Base-by-base conservation (phyloP, 2,888 invertebrate species). In the Bellardia pandia region DNA sequence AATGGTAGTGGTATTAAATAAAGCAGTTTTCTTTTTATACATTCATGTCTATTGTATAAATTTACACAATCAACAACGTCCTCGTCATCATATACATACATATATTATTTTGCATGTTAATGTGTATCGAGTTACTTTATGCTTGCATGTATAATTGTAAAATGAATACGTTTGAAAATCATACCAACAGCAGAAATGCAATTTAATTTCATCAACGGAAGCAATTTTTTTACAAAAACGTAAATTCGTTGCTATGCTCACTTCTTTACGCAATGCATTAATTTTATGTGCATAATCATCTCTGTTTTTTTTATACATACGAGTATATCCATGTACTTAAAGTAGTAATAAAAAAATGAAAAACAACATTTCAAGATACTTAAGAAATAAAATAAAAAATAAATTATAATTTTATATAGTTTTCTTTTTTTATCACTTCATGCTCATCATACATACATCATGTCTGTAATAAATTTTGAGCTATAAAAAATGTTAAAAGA, bases 131-230 rank as follows among this genome's bases (percentile, higher is more conserved):
- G 45, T 11, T n/a, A n/a, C 51, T n/a, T 3, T 3, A 6, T 51
- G 30, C 8, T 9, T 30, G 58, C 30, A 30, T 58, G 9, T 58
- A 14, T 58, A 30, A 11, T 7, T 30, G 23, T 58, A 58, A 30
- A 13, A 40, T n/a, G 37, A 64, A 37, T 60, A 13, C 6, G n/a
- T 16, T 9, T 16, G 7, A 40, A 64, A 37, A 40, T n/a, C 40
- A 40, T 9, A 64, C 16, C 37, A 64, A 58, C 9, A 58, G 16
- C 45, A 6, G 23, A 45, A 53, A 71, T 33, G 37, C 69, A 71
- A 53, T 69, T 51, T 71, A 71, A 71, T 71, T 71, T 71, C 16
- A 71, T 71, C 69, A 71, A 14, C 68, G 48, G 53, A 71, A 64
- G 40, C 16, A 37, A 6, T 53, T 51, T 48, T 69, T 51, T n/a